These are phyloP conservation scores for Hypanus sabinus DNA, from an alignment of 2,113 vertebrate species.

Conservation along the genomic window DNA sequence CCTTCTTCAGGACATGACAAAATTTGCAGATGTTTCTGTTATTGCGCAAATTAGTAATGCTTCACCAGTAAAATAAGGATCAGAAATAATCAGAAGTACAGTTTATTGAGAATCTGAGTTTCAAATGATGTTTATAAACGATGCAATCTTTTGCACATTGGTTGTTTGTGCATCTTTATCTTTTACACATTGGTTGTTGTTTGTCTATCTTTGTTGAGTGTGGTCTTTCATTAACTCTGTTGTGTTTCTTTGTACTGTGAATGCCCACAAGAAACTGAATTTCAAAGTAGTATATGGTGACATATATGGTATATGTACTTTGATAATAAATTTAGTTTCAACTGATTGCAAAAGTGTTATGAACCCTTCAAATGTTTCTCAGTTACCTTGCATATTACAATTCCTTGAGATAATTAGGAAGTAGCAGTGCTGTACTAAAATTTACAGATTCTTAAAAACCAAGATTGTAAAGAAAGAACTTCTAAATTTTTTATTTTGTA, in stretches of 20 bases:
- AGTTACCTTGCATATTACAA: neutral
- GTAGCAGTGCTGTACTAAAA: neutral
- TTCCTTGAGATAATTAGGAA: neutral
- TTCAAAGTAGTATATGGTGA: too few relatives aligned
- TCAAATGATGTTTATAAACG: neutral
- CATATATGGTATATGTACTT: too few relatives aligned
- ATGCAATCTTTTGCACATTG: neutral
- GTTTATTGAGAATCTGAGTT: neutral
- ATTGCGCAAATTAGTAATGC: neutral
- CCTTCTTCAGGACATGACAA: too few relatives aligned
- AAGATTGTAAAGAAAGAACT: neutral
- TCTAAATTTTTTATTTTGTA: neutral
- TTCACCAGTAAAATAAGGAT: neutral
- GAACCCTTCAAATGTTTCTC: neutral
- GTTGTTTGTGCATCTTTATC: too few relatives aligned
- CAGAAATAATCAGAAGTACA: neutral
- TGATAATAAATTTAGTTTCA: too few relatives aligned
- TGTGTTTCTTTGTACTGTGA: too few relatives aligned
- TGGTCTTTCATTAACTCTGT: too few relatives aligned
- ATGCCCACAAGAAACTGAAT: too few relatives aligned
- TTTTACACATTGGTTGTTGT: too few relatives aligned
- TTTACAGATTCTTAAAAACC: neutral
- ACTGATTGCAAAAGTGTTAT: neutral
- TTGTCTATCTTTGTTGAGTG: too few relatives aligned
- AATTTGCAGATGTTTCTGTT: neutral